phyloP scores from a whole-genome alignment of 2,113 vertebrate genomes.

The Telmatochromis brachygnathus region DNA sequence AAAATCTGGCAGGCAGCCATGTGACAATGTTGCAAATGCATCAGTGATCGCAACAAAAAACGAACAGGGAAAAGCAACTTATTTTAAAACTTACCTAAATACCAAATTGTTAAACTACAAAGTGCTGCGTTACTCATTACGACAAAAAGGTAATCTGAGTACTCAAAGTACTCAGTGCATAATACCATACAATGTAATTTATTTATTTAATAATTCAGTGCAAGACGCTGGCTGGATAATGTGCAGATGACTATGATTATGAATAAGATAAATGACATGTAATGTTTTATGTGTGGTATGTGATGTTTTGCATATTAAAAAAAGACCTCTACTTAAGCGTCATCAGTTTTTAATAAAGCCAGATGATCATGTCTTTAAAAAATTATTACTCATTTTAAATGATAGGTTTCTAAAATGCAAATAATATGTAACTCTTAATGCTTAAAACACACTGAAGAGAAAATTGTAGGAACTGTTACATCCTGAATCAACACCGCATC shows the following conservation, averaged over 20 bases:
- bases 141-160: background rate
- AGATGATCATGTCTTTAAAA: background rate
- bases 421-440: background rate
- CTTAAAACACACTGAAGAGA: background rate
- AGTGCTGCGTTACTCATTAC: background rate
- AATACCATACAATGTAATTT: background rate
- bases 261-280: background rate
- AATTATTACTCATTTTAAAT: background rate
- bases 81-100: background rate
- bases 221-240: background rate
- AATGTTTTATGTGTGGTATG: background rate
- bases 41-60: background rate
- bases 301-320: background rate
- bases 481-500: background rate
- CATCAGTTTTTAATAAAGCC: background rate
- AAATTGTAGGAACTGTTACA: background rate
- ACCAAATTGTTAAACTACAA: background rate
- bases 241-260: background rate
- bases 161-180: background rate
- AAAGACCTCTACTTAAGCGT: background rate
- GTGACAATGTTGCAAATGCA: background rate
- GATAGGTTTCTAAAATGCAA: background rate
- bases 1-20: background rate
- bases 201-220: background rate
- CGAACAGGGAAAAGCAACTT: background rate